Percentiles rank a stretch among this genome's conserved stretches.
These are phyloP conservation scores for Palythoa heliodiscus DNA, from an alignment of 92 coral and sea anemone genomes.

Conservation along the genomic window DNA sequence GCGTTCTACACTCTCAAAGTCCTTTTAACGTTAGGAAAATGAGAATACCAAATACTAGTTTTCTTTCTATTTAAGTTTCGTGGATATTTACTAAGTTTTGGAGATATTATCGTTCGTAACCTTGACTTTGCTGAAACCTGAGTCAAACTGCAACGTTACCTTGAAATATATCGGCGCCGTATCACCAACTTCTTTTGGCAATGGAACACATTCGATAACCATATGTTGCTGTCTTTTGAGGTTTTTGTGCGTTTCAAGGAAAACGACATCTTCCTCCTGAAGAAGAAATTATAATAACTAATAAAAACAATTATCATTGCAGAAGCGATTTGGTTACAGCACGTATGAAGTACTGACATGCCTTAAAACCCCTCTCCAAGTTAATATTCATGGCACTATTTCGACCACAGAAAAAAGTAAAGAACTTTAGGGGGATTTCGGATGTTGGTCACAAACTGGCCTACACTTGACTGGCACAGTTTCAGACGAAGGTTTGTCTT, in stretches of 20 bases:
- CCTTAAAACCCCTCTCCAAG: not conserved
- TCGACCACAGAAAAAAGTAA: too few relatives aligned
- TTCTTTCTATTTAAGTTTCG: too few relatives aligned
- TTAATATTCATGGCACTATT: too few relatives aligned
- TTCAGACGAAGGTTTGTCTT: too few relatives aligned
- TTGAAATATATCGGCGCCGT: constrained; percentile 97
- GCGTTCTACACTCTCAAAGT: too few relatives aligned
- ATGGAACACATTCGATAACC: constrained; percentile 94
- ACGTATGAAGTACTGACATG: not conserved
- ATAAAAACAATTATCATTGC: not conserved
- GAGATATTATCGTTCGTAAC: too few relatives aligned
- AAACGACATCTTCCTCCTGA: constrained; percentile 92
- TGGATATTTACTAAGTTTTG: too few relatives aligned
- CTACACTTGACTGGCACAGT: too few relatives aligned
- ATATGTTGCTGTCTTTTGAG: constrained; percentile 84
- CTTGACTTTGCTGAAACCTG: not conserved
- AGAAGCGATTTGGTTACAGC: not conserved
- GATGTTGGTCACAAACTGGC: too few relatives aligned
- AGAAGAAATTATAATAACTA: not conserved
- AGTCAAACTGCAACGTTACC: constrained; percentile 44
- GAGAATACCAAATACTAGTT: too few relatives aligned
- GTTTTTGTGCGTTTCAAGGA: constrained; percentile 85
- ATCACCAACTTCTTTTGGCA: constrained; percentile 91
- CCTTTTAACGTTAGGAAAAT: too few relatives aligned
- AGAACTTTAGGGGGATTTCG: too few relatives aligned